Base-by-base conservation (phyloP, 1,140 invertebrate genomes). In the Acyrthosiphon pisum region DNA sequence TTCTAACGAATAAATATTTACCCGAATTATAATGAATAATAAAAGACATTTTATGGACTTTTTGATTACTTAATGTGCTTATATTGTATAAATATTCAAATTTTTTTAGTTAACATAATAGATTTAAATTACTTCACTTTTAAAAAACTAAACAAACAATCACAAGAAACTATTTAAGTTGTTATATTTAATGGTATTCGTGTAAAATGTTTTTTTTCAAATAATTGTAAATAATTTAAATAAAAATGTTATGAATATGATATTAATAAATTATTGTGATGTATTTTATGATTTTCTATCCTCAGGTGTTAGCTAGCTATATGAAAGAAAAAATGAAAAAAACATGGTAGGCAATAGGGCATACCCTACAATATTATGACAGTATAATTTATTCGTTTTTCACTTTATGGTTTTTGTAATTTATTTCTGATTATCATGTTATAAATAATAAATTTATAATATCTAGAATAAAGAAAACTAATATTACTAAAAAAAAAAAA, bases 341-440 rank as follows among this genome's bases (percentile, higher is more conserved):
- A 76, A 76, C 11, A 11, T 68, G 60, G 30, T 68, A 68, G 60
- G 26, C 60, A 14, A n/a, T 76, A 68, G 4, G 14, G 56, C 9
- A n/a, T 68, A n/a, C 30, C 30, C 11, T 18, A 6, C 14, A 76
- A 76, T 76, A n/a, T 76, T 1, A 76, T 6, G n/a, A n/a, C 60
- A 18, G 60, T 76, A n/a, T 76, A 76, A 76, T n/a, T 76, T 76
- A 76, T n/a, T 76, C n/a, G 4, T 76, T 86, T 44, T 86, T 86
- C 26, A 30, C 30, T 44, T 86, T 46, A 86, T 46, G 41, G 84
- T 30, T 86, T 30, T 46, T 46, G 9, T 30, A 30, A 23, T 86
- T 86, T 86, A 86, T 86, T 86, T 86, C 41, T 46, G 84, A 86
- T 46, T 46, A 86, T 86, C 26, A 46, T 9, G 84, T 44, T 86